Evolutionary conservation across 1,140 invertebrate species (phyloP), one percentile per base, ranked within the genome.

Genomic region (Solenopsis fugax): DNA sequence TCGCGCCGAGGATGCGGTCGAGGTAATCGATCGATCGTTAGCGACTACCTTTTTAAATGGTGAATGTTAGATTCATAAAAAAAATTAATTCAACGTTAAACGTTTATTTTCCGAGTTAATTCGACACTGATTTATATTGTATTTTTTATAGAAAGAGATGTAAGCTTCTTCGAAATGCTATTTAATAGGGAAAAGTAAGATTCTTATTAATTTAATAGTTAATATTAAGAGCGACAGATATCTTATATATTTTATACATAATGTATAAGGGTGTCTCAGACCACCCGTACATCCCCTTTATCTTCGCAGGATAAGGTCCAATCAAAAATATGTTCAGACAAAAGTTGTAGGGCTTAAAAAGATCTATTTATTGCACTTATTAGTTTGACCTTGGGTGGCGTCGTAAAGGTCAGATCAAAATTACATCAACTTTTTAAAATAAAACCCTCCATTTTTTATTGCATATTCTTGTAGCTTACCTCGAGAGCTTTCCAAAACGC

Each of bases 1-100:
- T 45, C 80, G 67, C 64, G n/a, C 18, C 85, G 78, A 71, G 12
- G 78, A 84, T n/a, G 24, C 52, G 77, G 10, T 85, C 65, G 85
- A 82, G 78, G 80, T 71, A 62, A 84, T 41, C 85, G 85, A 67
- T 67, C 80, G 37, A 62, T 58, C 41, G 18, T 12, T 48, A 48
- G 6, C 34, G 41, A 18, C 34, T 29, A 29, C 29, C 29, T 29
- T 62, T 29, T 64, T 50, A 50, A 69, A 54, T 29, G 3, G 37
- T 56, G 5, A 60, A 62, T 16, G 13, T 24, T 69, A 69, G 21
- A 41, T 48, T 4, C 2, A 4, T n/a, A 7, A 69, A 5, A 9
- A 13, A 73, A 34, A 37, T n/a, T 7, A 54, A 54, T 54, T n/a
- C 13, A 71, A 71, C n/a, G 21, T 50, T 12, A 52, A n/a, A 50